Base-by-base conservation (phyloP, 2,797 vertebrate genomes). In the Acanthiza pusilla region DNA sequence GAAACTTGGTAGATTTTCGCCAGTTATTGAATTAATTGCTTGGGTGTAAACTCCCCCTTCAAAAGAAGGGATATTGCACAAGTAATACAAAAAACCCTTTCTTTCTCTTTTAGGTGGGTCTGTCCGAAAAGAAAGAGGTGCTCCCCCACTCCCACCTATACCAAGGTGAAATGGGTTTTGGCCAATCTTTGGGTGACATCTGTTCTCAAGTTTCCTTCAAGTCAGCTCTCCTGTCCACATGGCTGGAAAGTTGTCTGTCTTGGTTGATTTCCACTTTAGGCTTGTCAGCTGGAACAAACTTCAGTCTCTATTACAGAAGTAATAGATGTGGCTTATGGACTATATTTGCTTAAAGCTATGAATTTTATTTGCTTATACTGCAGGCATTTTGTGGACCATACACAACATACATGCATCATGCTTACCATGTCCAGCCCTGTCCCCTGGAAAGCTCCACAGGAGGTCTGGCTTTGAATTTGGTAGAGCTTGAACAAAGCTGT, bases 61-160 rank as follows among this genome's bases (percentile, higher is more conserved):
- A 58, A 78, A 91, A 70, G 58, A 53, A 88, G 16, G 16, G 53
- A 11, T 42, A 42, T 54, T 84, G 25, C n/a, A 76, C 5, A 13
- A 81, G 45, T 91, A 86, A 95, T 51, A 62, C 20, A 36, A 47
- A 58, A 84, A 87, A 47, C 36, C 38, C 79, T 87, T 87, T 84
- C 87, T 77, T 82, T 79, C 45, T 61, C 27, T 92, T 96, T 38
- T 78, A 99, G 98, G 98, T 97, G 97, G 98, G 88, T 97, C 98
- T 93, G 97, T 94, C 60, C 97, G 97, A 89, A 98, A 97, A 96
- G 98, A 98, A 96, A 98, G 98, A 97, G 98, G 98, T 51, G 98
- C 97, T 5, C 98, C 98, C 5, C 98, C 98, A 0, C 97, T 98
- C n/a, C 98, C 98, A 0, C 98, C 98, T 57, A 93, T 98, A 90